These are phyloP conservation scores for Ornithoptera priamus DNA, from an alignment of 2,888 invertebrate species.

Conservation along the genomic window DNA sequence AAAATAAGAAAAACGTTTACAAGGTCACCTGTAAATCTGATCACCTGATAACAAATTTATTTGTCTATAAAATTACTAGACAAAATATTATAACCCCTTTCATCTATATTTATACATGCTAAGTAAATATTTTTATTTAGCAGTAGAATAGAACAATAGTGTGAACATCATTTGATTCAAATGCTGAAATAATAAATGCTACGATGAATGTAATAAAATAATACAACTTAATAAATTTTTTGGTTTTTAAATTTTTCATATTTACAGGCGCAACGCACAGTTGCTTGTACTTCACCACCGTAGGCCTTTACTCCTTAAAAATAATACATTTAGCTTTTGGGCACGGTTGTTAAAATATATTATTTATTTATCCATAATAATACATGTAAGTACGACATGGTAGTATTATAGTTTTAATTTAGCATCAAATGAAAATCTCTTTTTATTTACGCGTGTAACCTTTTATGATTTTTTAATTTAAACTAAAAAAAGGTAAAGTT, in stretches of 20 bases:
- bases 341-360: conserved; percentile 4
- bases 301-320: conserved; percentile 11
- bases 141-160: too few species aligned
- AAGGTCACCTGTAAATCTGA: too few species aligned
- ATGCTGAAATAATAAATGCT: too few species aligned
- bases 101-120: too few species aligned
- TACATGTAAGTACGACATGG: conserved; percentile 2
- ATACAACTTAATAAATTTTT: not conserved
- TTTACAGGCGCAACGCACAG: conserved; percentile 10
- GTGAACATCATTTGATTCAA: too few species aligned
- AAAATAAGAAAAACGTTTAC: too few species aligned
- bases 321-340: conserved; percentile 10
- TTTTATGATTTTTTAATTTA: not conserved
- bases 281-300: conserved; percentile 8
- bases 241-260: not conserved
- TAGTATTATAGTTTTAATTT: not conserved
- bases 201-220: too few species aligned
- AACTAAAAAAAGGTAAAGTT: not conserved
- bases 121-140: too few species aligned
- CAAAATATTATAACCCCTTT: too few species aligned
- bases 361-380: conserved; percentile 8
- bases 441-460: not conserved
- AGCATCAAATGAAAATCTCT: not conserved
- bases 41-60: too few species aligned
- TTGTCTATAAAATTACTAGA: too few species aligned